phyloP scores from a whole-genome alignment of 2,113 vertebrate species.

The Pluvianellus socialis region DNA sequence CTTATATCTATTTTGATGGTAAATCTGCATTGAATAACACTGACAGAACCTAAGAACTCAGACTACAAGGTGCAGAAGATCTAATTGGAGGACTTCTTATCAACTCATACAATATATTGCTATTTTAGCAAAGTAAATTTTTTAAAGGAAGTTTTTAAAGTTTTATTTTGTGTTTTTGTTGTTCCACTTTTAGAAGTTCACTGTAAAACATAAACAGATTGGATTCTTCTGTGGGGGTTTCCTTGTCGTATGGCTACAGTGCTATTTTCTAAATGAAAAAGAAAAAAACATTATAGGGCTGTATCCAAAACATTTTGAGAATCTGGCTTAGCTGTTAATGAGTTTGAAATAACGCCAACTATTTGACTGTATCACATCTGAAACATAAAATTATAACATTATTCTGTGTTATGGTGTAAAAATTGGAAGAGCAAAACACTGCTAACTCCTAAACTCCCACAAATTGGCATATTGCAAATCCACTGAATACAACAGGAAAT shows the following conservation, averaged over 20 bases:
- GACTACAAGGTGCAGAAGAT: neutral
- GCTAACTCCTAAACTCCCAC: neutral
- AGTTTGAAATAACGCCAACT: neutral
- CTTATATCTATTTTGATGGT: neutral
- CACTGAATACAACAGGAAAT: neutral
- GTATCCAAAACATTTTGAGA: neutral
- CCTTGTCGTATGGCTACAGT: neutral
- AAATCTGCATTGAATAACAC: neutral
- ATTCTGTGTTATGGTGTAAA: neutral
- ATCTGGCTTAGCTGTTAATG: neutral
- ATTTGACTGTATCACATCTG: neutral
- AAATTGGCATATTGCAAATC: neutral
- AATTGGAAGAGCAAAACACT: neutral
- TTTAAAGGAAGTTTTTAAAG: neutral
- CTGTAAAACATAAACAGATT: neutral
- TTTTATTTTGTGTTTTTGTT: neutral
- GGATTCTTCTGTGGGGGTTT: neutral
- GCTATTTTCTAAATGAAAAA: neutral
- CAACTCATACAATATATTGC: neutral
- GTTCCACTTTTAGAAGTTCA: neutral
- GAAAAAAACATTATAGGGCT: neutral
- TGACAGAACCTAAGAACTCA: neutral
- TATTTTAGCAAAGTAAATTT: neutral
- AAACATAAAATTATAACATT: neutral
- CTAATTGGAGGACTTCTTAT: neutral